These are phyloP conservation scores for Clarias batrachus DNA, from an alignment of 2,113 vertebrate genomes.

Conservation along the genomic window DNA sequence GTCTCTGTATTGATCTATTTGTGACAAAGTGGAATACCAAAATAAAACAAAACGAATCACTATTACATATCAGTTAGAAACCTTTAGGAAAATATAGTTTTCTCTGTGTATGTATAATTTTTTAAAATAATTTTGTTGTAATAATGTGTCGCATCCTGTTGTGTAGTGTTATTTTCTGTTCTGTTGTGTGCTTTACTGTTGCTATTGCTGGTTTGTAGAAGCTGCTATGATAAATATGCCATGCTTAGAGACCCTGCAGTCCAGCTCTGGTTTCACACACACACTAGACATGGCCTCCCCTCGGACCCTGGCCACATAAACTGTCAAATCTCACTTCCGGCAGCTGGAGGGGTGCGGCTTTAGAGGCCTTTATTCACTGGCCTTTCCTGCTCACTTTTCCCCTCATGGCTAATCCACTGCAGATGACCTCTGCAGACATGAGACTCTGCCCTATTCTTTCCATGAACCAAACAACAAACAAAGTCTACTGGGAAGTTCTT, in stretches of 20 bases:
- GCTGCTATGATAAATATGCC: slow-evolving; percentile 44
- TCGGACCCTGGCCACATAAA: slow-evolving; percentile 63
- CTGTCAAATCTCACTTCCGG: slow-evolving; percentile 66
- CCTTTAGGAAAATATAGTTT: background rate
- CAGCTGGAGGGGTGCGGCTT: slow-evolving; percentile 40
- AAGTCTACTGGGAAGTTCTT: slow-evolving; percentile 35
- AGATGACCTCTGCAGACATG: slow-evolving; percentile 32
- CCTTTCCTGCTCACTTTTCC: slow-evolving; percentile 29
- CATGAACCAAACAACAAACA: slow-evolving; percentile 15
- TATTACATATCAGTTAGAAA: background rate
- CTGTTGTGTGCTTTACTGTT: slow-evolving; percentile 27
- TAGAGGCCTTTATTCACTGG: slow-evolving; percentile 48
- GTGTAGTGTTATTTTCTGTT: background rate
- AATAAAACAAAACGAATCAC: background rate
- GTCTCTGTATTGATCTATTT: background rate
- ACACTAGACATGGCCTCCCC: slow-evolving; percentile 49
- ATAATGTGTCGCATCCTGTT: slow-evolving; percentile 13
- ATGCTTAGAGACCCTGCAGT: slow-evolving; percentile 39
- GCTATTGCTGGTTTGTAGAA: slow-evolving; percentile 1
- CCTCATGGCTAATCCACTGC: slow-evolving; percentile 50
- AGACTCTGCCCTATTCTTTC: slow-evolving; percentile 35
- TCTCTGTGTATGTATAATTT: background rate
- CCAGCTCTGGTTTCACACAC: slow-evolving; percentile 56
- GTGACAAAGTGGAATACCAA: background rate
- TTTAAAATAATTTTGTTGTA: background rate